These are phyloP conservation scores for Toxonevra muliebris DNA, from an alignment of 2,888 invertebrate species.

Conservation along the genomic window DNA sequence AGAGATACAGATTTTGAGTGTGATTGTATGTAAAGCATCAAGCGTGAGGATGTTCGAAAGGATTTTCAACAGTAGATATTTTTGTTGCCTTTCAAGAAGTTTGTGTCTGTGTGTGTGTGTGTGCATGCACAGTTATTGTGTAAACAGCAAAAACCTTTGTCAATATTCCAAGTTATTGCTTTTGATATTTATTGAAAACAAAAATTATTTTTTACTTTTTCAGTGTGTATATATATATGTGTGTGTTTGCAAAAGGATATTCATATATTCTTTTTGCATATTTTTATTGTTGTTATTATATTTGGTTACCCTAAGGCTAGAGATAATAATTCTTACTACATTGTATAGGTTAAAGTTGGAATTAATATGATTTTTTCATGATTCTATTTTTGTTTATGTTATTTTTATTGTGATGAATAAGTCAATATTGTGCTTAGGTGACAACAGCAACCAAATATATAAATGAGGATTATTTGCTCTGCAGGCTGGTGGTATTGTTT, in stretches of 20 bases:
- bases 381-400: not conserved
- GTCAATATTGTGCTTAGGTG: conserved; percentile 2
- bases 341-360: conserved; percentile 19
- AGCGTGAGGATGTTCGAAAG: too few species aligned
- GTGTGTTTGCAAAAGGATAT: conserved; percentile 25
- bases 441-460: too few species aligned
- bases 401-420: conserved; percentile 11
- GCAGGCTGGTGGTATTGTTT: too few species aligned
- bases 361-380: conserved; percentile 10
- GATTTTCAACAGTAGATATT: too few species aligned
- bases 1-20: too few species aligned
- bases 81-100: too few species aligned
- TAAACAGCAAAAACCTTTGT: conserved; percentile 27
- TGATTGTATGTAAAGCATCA: too few species aligned
- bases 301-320: conserved; percentile 27
- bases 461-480: too few species aligned
- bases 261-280: conserved; percentile 26
- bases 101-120: conserved; percentile 5
- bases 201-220: conserved; percentile 18
- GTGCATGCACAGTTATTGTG: conserved; percentile 12
- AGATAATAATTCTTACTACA: conserved; percentile 17
- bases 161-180: conserved; percentile 36
- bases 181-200: conserved; percentile 37
- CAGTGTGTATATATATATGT: not conserved
- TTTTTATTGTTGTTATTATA: conserved; percentile 26